These are phyloP conservation scores for Margaritifera margaritifera DNA, from an alignment of 2,888 invertebrate genomes.

Conservation along the genomic window DNA sequence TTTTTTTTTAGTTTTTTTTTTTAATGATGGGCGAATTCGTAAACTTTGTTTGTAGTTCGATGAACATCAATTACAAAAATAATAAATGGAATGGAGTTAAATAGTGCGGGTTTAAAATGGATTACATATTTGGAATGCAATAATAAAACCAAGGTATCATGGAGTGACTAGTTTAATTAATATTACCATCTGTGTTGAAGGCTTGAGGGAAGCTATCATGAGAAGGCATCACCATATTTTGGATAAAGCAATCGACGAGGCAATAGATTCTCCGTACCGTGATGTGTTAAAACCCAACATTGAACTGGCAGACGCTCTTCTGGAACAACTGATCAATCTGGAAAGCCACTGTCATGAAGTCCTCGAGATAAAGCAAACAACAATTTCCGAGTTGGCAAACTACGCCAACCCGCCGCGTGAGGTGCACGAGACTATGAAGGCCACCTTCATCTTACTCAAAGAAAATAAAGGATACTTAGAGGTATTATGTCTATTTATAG, in stretches of 20 bases:
- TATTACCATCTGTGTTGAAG: conserved; percentile 12
- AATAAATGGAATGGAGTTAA: no score
- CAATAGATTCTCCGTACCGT: conserved; percentile 34
- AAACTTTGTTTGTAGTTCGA: no score
- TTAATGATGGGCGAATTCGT: no score
- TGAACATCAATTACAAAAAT: no score
- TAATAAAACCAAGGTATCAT: no score
- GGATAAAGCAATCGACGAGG: conserved; percentile 31
- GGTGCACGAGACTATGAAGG: conserved; percentile 45
- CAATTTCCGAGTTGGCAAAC: conserved; percentile 45
- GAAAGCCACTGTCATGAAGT: conserved; percentile 44
- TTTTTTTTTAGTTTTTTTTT: no score
- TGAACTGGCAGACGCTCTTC: conserved; percentile 33
- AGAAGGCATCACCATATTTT: conserved; percentile 32
- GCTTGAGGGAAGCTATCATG: conserved; percentile 35
- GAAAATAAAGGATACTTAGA: conserved; percentile 32
- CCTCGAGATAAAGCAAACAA: conserved; percentile 42
- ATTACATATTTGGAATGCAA: no score
- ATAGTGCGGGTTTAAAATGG: no score
- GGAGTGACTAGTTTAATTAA: no score
- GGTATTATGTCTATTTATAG: conserved; percentile 26
- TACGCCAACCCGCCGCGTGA: conserved; percentile 36
- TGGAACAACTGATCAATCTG: conserved; percentile 33
- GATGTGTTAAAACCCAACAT: conserved; percentile 35
- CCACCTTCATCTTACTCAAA: conserved; percentile 44